Conservation (phyloP, 2,888 invertebrate genomes). For the Cryptocephalus primarius region DNA sequence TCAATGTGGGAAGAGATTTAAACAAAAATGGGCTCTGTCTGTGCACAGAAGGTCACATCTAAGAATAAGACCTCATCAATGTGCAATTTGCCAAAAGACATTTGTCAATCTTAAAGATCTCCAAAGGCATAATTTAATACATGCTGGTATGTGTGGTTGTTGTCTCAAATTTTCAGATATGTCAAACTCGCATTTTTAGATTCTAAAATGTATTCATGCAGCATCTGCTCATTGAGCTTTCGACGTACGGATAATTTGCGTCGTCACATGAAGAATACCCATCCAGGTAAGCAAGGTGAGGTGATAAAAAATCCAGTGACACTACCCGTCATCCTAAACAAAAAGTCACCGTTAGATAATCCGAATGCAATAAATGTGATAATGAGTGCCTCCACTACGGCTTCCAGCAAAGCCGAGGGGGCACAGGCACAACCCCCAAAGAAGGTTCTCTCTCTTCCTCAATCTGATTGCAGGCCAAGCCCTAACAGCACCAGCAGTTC, state of each 20-base stretch:
- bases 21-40: slow-evolving; percentile 47
- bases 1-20: slow-evolving; percentile 50
- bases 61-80: slow-evolving; percentile 45
- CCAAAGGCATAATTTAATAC: slow-evolving; percentile 56
- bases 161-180: background rate
- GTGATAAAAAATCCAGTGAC: slow-evolving; percentile 22
- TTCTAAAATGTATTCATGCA: slow-evolving; percentile 58
- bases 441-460: slow-evolving; percentile 10
- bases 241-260: slow-evolving; percentile 68
- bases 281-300: slow-evolving; percentile 41
- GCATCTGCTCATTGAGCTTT: slow-evolving; percentile 58
- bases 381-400: slow-evolving; percentile 24
- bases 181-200: slow-evolving; percentile 34
- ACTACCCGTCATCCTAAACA: slow-evolving; percentile 4
- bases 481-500: background rate
- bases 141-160: slow-evolving; percentile 44
- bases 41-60: slow-evolving; percentile 45
- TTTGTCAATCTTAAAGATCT: slow-evolving; percentile 61
- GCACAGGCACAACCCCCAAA: slow-evolving; percentile 6
- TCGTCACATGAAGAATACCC: slow-evolving; percentile 66
- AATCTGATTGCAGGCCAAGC: slow-evolving; percentile 16
- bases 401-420: slow-evolving; percentile 14
- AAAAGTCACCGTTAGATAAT: slow-evolving; percentile 23
- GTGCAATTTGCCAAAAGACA: slow-evolving; percentile 53
- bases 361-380: slow-evolving; percentile 38